Evolutionary conservation across 1,140 invertebrate species (phyloP), one percentile per base, ranked within the genome.

Genomic region (Thalassaphorura encarpata): DNA sequence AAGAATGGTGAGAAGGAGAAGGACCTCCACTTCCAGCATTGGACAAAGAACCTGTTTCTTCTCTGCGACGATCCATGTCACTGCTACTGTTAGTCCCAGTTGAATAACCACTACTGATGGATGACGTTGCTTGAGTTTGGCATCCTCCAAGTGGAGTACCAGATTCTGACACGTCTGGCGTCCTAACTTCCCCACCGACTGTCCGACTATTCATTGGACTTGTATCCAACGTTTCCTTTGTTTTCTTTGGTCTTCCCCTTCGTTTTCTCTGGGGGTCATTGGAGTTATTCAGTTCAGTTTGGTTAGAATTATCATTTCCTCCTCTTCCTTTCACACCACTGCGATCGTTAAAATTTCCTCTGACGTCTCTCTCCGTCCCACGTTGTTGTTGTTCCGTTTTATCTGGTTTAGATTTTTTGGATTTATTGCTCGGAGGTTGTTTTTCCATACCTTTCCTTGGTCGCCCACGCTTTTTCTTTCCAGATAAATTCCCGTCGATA

Each of bases 221-320:
- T n/a, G n/a, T n/a, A n/a, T n/a, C n/a, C n/a, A n/a, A n/a, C n/a
- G n/a, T n/a, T n/a, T 84, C 2, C 21, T 54, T 54, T 8, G 89
- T 82, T 70, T 91, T 91, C 73, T 91, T 91, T 31, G 88, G 88
- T 23, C 88, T 74, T 1, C 87, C 88, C 18, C 88, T 75, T 69
- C 91, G 89, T 73, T 91, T 91, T 77, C 75, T 15, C 79, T 79
- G 59, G 78, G 74, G 6, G 2, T 45, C 56, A 82, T 80, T 43
- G 71, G 70, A 21, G 28, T 52, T 24, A 67, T 69, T 73, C 54
- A 75, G 64, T 54, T 75, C 73, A 42, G 33, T 1, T 36, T 36
- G n/a, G n/a, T n/a, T n/a, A n/a, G n/a, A n/a, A n/a, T n/a, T n/a
- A n/a, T n/a, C n/a, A n/a, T n/a, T n/a, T n/a, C n/a, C 23, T 40